phyloP scores from a whole-genome alignment of 2,888 invertebrate genomes.

The Mechanitis messenoides region DNA sequence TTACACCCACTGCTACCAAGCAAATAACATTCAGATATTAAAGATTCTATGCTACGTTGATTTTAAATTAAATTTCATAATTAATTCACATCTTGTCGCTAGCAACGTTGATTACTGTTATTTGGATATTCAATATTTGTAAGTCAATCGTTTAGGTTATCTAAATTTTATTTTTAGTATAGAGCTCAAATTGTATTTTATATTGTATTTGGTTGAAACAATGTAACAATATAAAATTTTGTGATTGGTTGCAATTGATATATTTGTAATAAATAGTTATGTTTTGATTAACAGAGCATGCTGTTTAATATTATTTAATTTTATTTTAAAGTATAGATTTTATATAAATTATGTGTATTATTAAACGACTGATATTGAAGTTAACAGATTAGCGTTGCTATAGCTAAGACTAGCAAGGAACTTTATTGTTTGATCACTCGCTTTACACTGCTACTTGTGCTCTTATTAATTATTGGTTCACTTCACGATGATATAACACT shows the following conservation, averaged over 20 bases:
- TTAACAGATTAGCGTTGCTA: constrained; percentile 28
- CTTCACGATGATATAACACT: constrained; percentile 21
- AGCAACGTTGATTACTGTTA: constrained; percentile 31
- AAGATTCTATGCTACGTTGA: constrained; percentile 17
- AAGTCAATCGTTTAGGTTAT: constrained; percentile 9
- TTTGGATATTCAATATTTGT: constrained; percentile 17
- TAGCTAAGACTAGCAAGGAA: constrained; percentile 12
- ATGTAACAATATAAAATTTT: constrained; percentile 8
- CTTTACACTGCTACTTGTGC: constrained; percentile 29
- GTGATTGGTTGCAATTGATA: constrained; percentile 10
- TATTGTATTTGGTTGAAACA: constrained; percentile 9
- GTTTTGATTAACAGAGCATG: constrained; percentile 11
- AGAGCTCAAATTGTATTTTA: constrained; percentile 14
- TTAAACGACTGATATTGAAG: constrained; percentile 15
- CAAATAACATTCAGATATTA: constrained; percentile 21
- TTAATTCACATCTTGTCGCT: constrained; percentile 16
- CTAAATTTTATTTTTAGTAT: constrained; percentile 12
- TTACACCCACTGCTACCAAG: constrained; percentile 41
- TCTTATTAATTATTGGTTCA: constrained; percentile 30
- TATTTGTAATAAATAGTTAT: constrained; percentile 18
- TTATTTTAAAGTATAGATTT: constrained; percentile 21
- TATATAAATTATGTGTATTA: constrained; percentile 13
- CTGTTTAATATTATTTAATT: constrained; percentile 10
- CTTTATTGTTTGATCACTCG: constrained; percentile 1
- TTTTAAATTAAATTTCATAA: constrained; percentile 13